These are phyloP conservation scores for Octopus bimaculoides DNA, from an alignment of 1,140 invertebrate species.

Conservation along the genomic window DNA sequence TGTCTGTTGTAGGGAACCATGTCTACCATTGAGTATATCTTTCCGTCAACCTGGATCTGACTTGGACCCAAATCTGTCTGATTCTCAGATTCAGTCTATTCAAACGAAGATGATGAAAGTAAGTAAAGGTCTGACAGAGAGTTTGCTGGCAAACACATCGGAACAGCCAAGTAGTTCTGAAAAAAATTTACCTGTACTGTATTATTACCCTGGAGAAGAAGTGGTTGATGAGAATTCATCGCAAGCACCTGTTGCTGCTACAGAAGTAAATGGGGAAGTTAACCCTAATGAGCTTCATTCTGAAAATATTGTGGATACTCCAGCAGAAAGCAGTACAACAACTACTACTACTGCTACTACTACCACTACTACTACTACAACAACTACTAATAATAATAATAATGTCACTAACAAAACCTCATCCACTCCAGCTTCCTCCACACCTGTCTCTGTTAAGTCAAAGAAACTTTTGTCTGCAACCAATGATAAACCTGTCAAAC, in stretches of 20 bases:
- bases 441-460: not conserved
- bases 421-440: too few relatives aligned
- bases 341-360: too few relatives aligned
- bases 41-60: not conserved
- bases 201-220: constrained; percentile 3
- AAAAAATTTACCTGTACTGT: not conserved
- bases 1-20: not conserved
- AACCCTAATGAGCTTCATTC: too few relatives aligned
- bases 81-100: not conserved
- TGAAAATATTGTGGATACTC: too few relatives aligned
- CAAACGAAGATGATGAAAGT: not conserved
- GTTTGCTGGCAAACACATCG: not conserved
- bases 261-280: too few relatives aligned
- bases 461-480: not conserved
- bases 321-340: too few relatives aligned
- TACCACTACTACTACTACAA: too few relatives aligned
- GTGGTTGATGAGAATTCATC: not conserved
- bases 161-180: not conserved
- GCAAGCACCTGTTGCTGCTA: too few relatives aligned
- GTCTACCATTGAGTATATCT: constrained; percentile 4
- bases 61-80: not conserved
- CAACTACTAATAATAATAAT: too few relatives aligned
- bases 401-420: too few relatives aligned
- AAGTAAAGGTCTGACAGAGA: not conserved
- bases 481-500: not conserved